phyloP scores from a whole-genome alignment of 2,888 invertebrate species.

The Polydrusus tereticollis region DNA sequence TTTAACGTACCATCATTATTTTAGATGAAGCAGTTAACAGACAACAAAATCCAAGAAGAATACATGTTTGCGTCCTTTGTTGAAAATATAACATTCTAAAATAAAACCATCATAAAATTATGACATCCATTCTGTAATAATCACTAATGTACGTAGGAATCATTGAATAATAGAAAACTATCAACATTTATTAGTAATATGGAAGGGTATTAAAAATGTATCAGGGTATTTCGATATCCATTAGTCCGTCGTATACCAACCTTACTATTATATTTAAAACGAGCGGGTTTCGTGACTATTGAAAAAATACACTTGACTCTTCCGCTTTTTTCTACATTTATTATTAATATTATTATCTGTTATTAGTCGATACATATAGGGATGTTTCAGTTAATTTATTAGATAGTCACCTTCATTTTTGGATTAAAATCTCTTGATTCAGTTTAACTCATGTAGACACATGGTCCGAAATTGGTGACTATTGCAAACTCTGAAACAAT shows the following conservation, averaged over 20 bases:
- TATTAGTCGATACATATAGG: not conserved
- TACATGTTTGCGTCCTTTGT: no score
- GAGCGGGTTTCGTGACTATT: constrained; percentile 16
- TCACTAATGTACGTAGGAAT: not conserved
- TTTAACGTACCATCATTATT: no score
- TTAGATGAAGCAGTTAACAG: no score
- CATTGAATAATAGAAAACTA: not conserved
- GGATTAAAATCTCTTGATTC: no score
- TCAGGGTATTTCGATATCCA: constrained; percentile 6
- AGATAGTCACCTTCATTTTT: not conserved
- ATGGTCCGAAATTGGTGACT: no score
- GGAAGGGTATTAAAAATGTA: not conserved
- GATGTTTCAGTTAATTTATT: not conserved
- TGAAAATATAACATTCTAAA: no score
- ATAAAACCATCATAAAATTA: no score
- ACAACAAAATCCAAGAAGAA: no score
- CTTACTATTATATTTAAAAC: constrained; percentile 9
- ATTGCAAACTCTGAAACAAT: no score
- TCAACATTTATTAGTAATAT: not conserved
- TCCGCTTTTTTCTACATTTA: not conserved
- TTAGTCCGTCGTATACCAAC: not conserved
- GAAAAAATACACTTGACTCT: not conserved
- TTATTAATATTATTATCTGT: not conserved
- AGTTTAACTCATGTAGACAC: no score
- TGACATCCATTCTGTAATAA: not conserved